These are phyloP conservation scores for Excalfactoria chinensis DNA, from an alignment of 2,113 vertebrate species.

Conservation along the genomic window DNA sequence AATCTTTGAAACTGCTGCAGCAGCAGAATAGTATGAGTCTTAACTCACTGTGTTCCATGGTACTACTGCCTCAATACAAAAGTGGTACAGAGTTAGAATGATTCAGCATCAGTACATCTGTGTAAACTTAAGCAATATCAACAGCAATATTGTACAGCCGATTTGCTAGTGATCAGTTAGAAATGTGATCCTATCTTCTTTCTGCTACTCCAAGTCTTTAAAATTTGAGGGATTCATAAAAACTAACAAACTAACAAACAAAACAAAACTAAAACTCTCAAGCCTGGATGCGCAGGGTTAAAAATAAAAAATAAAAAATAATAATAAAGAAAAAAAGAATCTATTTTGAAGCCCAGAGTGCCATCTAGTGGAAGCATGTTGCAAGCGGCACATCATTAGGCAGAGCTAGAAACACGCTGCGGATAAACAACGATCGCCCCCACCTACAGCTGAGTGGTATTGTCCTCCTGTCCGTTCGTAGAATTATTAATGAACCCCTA, in stretches of 20 bases:
- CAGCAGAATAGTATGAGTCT: neutral
- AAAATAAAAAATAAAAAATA: neutral
- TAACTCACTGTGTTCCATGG: neutral
- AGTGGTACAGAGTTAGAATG: neutral
- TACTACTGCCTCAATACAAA: neutral
- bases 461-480: fast-evolving
- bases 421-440: neutral
- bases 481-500: neutral
- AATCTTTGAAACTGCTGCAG: neutral
- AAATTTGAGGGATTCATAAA: neutral
- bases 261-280: neutral
- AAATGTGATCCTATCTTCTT: neutral
- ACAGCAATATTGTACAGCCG: neutral
- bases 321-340: neutral
- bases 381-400: neutral
- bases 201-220: neutral
- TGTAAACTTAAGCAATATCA: neutral
- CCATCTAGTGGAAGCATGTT: conserved; percentile 75
- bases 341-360: conserved; percentile 55
- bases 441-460: neutral
- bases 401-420: neutral
- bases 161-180: neutral
- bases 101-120: neutral
- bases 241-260: too few relatives aligned
- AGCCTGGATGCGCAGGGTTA: neutral